phyloP scores from a whole-genome alignment of 2,888 invertebrate genomes.

The Philopedon plagiatum region DNA sequence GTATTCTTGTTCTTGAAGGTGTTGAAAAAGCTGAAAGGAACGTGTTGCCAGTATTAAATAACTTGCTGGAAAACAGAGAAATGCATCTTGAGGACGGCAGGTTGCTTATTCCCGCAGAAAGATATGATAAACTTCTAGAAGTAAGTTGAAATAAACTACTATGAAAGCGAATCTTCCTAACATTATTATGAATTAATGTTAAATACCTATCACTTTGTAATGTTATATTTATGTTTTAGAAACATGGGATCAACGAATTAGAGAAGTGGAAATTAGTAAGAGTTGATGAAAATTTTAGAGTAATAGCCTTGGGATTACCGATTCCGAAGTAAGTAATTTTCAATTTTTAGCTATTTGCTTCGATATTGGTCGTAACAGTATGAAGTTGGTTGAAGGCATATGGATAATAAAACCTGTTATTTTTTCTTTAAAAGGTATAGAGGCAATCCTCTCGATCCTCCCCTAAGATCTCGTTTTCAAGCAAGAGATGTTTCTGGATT shows the following conservation, averaged over 20 bases:
- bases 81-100: conserved; percentile 99
- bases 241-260: conserved; percentile 81
- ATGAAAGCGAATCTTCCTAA: too few relatives aligned
- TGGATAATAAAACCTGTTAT: too few relatives aligned
- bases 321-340: conserved; percentile 74
- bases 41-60: conserved; percentile 96
- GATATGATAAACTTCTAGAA: conserved; percentile 91
- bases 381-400: too few relatives aligned
- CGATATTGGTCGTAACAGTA: too few relatives aligned
- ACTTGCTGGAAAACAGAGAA: conserved; percentile 96
- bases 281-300: conserved; percentile 93
- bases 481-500: conserved; percentile 84
- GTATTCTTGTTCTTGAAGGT: conserved; percentile 92
- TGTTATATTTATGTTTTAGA: conserved; percentile 36
- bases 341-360: too few relatives aligned
- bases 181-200: conserved; percentile 1
- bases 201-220: too few relatives aligned
- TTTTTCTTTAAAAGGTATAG: conserved; percentile 73
- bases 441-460: conserved; percentile 96
- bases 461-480: conserved; percentile 94
- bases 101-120: conserved; percentile 88
- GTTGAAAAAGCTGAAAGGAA: conserved; percentile 98
- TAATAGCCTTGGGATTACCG: conserved; percentile 93
- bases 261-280: conserved; percentile 90
- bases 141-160: conserved; percentile 68